Conservation (phyloP, 2,113 vertebrate genomes). For the Notechis scutatus region DNA sequence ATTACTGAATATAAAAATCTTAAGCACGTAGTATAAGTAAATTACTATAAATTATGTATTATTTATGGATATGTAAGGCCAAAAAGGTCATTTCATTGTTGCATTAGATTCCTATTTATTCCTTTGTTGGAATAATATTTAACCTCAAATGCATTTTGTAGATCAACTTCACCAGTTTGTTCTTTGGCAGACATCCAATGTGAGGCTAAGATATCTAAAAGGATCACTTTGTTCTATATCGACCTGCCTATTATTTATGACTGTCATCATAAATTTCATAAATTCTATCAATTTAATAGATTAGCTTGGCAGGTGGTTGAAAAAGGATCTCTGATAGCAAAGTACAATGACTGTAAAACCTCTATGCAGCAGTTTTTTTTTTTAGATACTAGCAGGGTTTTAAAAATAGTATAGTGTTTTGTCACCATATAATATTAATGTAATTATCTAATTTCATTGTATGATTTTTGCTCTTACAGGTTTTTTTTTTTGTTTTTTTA, state of each 20-base stretch:
- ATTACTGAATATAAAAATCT: not conserved
- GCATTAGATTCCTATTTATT: not conserved
- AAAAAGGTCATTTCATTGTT: not conserved
- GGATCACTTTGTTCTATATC: not conserved
- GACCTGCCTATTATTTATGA: not conserved
- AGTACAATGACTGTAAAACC: not conserved
- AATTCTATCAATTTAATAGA: not conserved
- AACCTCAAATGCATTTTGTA: not conserved
- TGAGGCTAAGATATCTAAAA: not conserved
- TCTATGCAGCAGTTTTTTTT: not conserved
- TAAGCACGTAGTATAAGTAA: not conserved
- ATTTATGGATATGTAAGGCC: not conserved
- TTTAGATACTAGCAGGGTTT: not conserved
- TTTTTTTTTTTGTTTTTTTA: not conserved
- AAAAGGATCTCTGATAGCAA: not conserved
- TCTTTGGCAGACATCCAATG: not conserved
- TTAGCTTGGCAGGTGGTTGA: not conserved
- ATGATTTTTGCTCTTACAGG: not conserved
- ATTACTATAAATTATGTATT: not conserved
- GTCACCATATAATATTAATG: not conserved
- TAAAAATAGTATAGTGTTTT: not conserved
- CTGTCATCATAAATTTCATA: not conserved
- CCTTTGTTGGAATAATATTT: not conserved
- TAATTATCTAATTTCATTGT: not conserved
- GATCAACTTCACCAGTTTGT: not conserved